Base-by-base conservation (phyloP, 2,888 invertebrate genomes). In the Clusia tigrina region DNA sequence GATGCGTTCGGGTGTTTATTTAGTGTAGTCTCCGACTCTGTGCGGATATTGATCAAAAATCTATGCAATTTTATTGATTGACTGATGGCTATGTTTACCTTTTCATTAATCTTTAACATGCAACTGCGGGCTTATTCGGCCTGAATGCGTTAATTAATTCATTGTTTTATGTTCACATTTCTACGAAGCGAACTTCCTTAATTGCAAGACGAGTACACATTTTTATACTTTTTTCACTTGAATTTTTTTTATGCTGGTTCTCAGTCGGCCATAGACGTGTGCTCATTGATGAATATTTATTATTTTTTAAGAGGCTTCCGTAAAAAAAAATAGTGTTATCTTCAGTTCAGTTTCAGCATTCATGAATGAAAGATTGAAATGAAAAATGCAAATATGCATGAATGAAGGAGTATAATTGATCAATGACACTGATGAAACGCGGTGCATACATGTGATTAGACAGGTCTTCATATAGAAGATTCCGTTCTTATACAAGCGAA, bases 41-140 rank as follows among this genome's bases (percentile, higher is more conserved):
- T 67, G 72, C 78, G 80, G 73, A 77, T 78, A 75, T 72, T 74
- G 71, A 73, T 76, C 76, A 77, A 78, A 80, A 78, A 70, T 78
- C 71, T 62, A 67, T 74, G 75, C 76, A 76, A 74, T 79, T 77
- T 69, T 58, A 62, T 67, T 72, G 79, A 79, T 72, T 77, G 77
- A 77, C 72, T 77, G 74, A 79, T 79, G 71, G 62, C 38, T 5
- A 9, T 48, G 48, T 48, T 48, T 48, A 22, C 2, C 15, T 48
- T 18, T 48, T 48, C 48, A 48, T 48, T 48, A 48, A 48, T 48
- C 48, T 48, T 3, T 32, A 32, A n/a, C 6, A 15, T 42, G 9
- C 42, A 6, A 12, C n/a, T 42, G 42, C 15, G 42, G 15, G n/a
- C 12, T 42, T n/a, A n/a, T n/a, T n/a, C n/a, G 42, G 51, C 23